Conservation (phyloP, 2,888 invertebrate species). For the Mechanitis messenoides region DNA sequence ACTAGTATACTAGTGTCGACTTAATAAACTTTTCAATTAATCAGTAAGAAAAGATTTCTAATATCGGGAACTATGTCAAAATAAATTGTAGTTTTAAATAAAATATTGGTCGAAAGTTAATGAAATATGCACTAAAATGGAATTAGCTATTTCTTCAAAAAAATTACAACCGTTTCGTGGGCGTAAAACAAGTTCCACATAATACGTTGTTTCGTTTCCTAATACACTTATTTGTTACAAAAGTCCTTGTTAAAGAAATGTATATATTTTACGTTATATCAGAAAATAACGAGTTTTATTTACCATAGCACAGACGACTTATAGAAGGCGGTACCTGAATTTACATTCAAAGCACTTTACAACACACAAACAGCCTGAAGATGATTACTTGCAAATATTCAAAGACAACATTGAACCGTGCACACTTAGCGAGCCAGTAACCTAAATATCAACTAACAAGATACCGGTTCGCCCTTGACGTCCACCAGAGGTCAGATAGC, state of each 20-base stretch:
- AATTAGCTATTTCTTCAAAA: background rate
- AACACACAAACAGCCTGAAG: too few relatives aligned
- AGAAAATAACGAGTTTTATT: background rate
- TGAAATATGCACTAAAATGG: background rate
- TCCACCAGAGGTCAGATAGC: conserved; percentile 1
- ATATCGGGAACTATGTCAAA: too few relatives aligned
- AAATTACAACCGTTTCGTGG: background rate
- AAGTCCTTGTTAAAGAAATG: too few relatives aligned
- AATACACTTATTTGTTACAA: too few relatives aligned
- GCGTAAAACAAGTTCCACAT: background rate
- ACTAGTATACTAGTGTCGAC: too few relatives aligned
- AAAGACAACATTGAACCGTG: background rate
- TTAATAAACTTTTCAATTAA: background rate
- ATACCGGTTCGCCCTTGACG: conserved; percentile 8
- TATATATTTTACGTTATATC: background rate
- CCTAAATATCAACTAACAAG: conserved; percentile 1
- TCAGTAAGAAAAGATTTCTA: background rate
- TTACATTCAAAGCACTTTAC: too few relatives aligned
- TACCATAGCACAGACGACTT: too few relatives aligned
- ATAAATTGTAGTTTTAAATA: background rate
- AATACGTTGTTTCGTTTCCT: too few relatives aligned
- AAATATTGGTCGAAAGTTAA: background rate
- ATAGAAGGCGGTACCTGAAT: too few relatives aligned
- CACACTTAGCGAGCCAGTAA: conserved; percentile 1
- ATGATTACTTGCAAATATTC: too few relatives aligned